Evolutionary conservation across 1,140 invertebrate species (phyloP).

Genomic region (Oppia nitens): DNA sequence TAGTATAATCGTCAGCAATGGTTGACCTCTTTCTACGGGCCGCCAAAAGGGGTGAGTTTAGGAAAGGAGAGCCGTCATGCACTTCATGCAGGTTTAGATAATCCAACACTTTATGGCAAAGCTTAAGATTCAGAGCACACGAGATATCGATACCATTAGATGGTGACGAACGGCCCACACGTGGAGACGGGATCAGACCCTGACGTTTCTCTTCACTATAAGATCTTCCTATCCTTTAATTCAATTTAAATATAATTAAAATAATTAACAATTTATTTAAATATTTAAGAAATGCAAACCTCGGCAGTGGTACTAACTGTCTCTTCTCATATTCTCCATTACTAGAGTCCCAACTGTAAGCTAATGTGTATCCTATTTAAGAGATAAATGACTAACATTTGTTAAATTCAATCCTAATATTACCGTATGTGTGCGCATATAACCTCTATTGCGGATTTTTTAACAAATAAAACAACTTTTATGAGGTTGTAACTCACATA

Average conservation of each 20-base stretch:
- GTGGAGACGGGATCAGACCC: constrained; percentile 10
- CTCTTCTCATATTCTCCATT: neutral
- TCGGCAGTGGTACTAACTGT: constrained; percentile 9
- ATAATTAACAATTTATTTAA: constrained; percentile 1
- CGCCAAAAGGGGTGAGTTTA: neutral
- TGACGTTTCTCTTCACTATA: neutral
- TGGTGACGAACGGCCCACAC: constrained; percentile 11
- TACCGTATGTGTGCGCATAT: too few relatives aligned
- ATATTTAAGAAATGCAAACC: constrained; percentile 5
- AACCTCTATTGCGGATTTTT: too few relatives aligned
- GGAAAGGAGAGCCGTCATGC: neutral
- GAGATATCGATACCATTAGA: neutral
- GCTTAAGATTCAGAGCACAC: neutral
- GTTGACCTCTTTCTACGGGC: neutral
- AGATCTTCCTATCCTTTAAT: constrained; percentile 11
- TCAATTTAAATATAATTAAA: neutral
- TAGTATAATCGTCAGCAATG: neutral
- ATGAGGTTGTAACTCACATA: too few relatives aligned
- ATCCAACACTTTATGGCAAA: neutral
- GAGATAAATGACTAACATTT: too few relatives aligned
- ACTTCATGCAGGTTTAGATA: neutral
- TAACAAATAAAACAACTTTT: too few relatives aligned
- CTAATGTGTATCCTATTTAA: neutral
- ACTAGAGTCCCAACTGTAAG: neutral
- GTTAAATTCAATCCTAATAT: too few relatives aligned